Percentiles rank a stretch among this genome's conserved stretches.
These are phyloP conservation scores for Condylostylus longicornis DNA, from an alignment of 1,140 invertebrate genomes.

Conservation along the genomic window DNA sequence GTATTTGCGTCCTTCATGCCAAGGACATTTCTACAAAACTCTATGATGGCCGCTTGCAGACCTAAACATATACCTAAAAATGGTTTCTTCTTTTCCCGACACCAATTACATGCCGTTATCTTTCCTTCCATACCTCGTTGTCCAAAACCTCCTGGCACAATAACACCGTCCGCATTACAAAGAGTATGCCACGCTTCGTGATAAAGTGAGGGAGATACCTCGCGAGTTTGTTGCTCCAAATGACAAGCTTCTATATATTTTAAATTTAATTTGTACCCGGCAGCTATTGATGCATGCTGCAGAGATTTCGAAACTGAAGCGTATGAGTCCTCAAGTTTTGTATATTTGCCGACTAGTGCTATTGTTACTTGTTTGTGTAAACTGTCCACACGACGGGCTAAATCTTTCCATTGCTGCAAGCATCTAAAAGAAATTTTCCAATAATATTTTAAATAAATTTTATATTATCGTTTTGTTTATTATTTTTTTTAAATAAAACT, in stretches of 20 bases:
- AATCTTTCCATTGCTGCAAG: conserved; percentile 79
- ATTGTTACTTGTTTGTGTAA: conserved; percentile 71
- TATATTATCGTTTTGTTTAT: too few species aligned
- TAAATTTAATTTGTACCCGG: conserved; percentile 70
- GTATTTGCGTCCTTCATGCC: conserved; percentile 65
- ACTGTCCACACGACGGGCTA: conserved; percentile 72
- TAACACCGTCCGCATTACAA: conserved; percentile 79
- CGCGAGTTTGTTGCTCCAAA: conserved; percentile 61
- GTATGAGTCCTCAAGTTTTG: conserved; percentile 89
- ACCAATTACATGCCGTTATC: conserved; percentile 86
- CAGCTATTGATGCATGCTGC: conserved; percentile 76
- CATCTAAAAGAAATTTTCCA: conserved; percentile 46
- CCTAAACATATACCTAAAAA: conserved; percentile 94
- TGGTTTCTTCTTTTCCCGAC: conserved; percentile 75
- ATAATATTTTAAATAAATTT: conserved; percentile 1
- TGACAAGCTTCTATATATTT: conserved; percentile 85
- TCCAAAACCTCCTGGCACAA: conserved; percentile 97
- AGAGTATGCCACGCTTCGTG: conserved; percentile 88
- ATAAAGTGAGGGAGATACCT: conserved; percentile 64
- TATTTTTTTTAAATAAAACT: too few species aligned
- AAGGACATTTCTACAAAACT: conserved; percentile 85
- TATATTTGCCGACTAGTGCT: conserved; percentile 97
- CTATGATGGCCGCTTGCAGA: conserved; percentile 91
- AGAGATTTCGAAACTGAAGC: conserved; percentile 91
- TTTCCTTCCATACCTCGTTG: conserved; percentile 91